A percentile compares a stretch with the other conserved stretches of the same genome.
Evolutionary conservation across 2,797 vertebrate genomes (phyloP).

Genomic region (Malurus leucopterus): DNA sequence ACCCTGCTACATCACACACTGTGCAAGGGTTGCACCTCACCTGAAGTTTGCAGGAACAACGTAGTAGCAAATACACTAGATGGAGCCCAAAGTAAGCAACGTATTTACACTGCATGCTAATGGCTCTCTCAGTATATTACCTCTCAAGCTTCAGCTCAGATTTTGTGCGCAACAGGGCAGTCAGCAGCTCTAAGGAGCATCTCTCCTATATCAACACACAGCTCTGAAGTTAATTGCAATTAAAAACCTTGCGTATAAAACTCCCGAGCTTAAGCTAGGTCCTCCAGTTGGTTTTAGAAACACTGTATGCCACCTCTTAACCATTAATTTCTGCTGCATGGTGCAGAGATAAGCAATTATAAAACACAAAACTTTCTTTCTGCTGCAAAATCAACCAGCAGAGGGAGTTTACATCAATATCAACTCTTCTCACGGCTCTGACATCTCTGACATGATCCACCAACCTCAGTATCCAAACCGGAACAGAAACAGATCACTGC

Average conservation of each 20-base stretch:
- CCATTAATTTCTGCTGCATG: background rate
- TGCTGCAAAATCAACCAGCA: background rate
- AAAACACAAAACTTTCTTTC: background rate
- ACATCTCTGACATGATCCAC: background rate
- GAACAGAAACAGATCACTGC: background rate
- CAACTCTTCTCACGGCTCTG: background rate
- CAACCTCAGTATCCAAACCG: background rate
- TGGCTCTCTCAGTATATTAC: background rate
- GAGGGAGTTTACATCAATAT: background rate
- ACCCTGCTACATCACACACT: background rate
- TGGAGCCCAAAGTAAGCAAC: background rate
- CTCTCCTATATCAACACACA: background rate
- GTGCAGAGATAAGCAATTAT: background rate
- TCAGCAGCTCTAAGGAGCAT: background rate
- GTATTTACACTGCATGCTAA: background rate
- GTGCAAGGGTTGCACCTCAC: background rate
- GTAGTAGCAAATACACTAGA: background rate
- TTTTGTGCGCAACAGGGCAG: background rate
- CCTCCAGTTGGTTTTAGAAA: background rate
- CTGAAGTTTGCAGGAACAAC: background rate
- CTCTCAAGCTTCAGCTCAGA: background rate
- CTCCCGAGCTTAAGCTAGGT: background rate
- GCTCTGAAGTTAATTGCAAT: background rate
- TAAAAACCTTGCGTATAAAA: background rate
- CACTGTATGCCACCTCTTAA: background rate